Conservation (phyloP, 2,797 vertebrate genomes). For the Mallotus villosus region DNA sequence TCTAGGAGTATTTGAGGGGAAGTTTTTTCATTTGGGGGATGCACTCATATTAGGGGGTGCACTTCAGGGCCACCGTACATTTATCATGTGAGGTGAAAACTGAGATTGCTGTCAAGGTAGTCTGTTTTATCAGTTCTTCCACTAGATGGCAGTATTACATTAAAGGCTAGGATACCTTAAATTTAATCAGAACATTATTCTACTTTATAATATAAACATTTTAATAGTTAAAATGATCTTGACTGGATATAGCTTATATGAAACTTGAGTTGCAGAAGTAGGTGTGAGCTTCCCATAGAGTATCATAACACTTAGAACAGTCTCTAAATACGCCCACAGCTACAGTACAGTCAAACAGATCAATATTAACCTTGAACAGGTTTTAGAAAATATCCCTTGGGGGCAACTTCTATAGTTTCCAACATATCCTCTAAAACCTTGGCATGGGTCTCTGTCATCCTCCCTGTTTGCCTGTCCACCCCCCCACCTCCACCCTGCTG, state of each 20-base stretch:
- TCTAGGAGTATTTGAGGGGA: too few relatives aligned
- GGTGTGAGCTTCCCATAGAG: too few relatives aligned
- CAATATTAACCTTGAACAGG: background rate
- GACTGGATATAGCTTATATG: too few relatives aligned
- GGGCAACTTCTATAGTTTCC: background rate
- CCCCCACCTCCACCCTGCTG: background rate
- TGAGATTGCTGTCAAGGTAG: background rate
- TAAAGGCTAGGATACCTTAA: background rate
- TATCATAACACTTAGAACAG: background rate
- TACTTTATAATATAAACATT: too few relatives aligned
- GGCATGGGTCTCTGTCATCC: too few relatives aligned
- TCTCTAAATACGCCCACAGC: background rate
- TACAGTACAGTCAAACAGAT: background rate
- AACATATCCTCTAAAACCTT: background rate
- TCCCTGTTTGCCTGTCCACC: too few relatives aligned
- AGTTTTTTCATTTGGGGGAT: too few relatives aligned
- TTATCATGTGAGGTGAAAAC: background rate
- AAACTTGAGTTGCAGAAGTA: too few relatives aligned
- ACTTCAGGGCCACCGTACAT: too few relatives aligned
- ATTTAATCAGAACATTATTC: background rate
- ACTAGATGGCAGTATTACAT: slow-evolving; percentile 8
- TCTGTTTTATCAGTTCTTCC: background rate
- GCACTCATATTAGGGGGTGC: too few relatives aligned
- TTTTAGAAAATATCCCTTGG: background rate
- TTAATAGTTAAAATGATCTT: too few relatives aligned